These are phyloP conservation scores for Thaumetopoea pityocampa DNA, from an alignment of 1,140 invertebrate genomes.

Conservation along the genomic window DNA sequence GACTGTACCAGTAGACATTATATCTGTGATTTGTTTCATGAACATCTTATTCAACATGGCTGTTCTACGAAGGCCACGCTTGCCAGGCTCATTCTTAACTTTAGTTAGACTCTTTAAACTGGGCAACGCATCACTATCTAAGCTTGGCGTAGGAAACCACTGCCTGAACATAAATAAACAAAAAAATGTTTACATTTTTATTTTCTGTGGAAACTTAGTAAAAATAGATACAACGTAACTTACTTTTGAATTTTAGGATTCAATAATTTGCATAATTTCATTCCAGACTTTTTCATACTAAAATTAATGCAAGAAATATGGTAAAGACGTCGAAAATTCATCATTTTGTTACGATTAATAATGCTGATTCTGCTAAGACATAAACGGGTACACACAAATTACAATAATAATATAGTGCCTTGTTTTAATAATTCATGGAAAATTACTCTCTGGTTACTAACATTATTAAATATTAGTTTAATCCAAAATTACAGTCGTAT, in stretches of 20 bases:
- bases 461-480: no score
- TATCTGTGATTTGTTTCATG: conserved; percentile 85
- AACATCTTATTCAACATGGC: conserved; percentile 86
- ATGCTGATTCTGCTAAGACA: no score
- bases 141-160: conserved; percentile 40
- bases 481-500: no score
- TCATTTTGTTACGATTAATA: conserved; percentile 13
- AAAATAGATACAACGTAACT: conserved; percentile 1
- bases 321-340: conserved; percentile 40
- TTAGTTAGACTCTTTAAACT: conserved; percentile 58
- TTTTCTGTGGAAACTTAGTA: neutral
- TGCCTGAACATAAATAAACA: conserved; percentile 32
- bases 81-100: conserved; percentile 54
- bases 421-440: no score
- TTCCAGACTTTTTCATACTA: conserved; percentile 50
- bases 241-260: conserved; percentile 56
- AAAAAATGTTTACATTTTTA: conserved; percentile 24
- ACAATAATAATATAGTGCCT: no score
- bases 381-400: no score
- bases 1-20: conserved; percentile 82
- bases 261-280: conserved; percentile 59
- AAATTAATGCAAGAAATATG: conserved; percentile 34
- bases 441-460: no score
- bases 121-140: conserved; percentile 35
- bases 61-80: conserved; percentile 71